Evolutionary conservation across 2,797 vertebrate species (phyloP), one percentile per base, ranked within the genome.

Genomic region (Denticeps clupeoides): DNA sequence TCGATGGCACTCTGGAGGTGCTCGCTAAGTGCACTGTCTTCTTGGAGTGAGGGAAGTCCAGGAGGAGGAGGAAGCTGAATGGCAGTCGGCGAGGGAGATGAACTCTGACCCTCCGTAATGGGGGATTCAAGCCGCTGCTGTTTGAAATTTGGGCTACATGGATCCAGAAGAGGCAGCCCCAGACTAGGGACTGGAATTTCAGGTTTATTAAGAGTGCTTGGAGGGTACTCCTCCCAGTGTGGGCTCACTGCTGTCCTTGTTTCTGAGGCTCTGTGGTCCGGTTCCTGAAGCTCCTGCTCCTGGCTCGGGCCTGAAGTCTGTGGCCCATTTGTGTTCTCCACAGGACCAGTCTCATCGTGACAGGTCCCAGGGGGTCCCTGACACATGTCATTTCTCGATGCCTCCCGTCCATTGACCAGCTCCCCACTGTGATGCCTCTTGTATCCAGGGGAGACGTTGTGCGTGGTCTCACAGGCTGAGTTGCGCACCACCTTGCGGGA

Each of bases 1-100:
- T 87, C 80, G 47, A 87, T 87, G 58, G 85, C 85, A 19, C 83
- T 87, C 77, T 87, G 85, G 4, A 87, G 76, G 45, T 87, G 81
- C 67, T 85, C 81, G 2, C 69, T 87, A 51, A 87, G 80, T 59
- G 80, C 70, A 52, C 66, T 72, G 59, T 86, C 85, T 55, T 86
- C 81, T 28, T 69, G 78, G 41, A 73, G 68, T 11, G 65, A 38
- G 2, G 35, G 8, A 9, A 19, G 10, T 3, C 38, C 35, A 35
- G 38, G 35, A 21, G 35, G 10, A 5, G 35, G 9, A 11, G 35
- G 35, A 16, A 19, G 54, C 0, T n/a, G n/a, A n/a, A n/a, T n/a
- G n/a, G n/a, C n/a, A n/a, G n/a, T n/a, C n/a, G 54, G 49, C 10
- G 43, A 37, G 22, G 68, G 63, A 2, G 61, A 51, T 5, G 68